Conservation (phyloP, 2,888 invertebrate genomes). For the Heteropelma amictum region DNA sequence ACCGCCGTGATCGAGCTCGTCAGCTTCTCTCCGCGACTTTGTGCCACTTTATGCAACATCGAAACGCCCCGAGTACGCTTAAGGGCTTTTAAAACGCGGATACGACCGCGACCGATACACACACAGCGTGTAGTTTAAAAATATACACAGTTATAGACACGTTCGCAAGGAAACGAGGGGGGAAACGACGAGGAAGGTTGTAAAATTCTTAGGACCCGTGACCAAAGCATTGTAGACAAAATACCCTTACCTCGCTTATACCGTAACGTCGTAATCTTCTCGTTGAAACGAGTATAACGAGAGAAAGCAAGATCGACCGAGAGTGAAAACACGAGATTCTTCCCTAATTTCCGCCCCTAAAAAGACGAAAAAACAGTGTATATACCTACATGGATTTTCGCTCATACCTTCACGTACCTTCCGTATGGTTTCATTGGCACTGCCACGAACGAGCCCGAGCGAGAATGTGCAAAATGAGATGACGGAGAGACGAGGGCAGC, state of each 20-base stretch:
- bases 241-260: constrained; percentile 59
- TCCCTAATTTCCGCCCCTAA: constrained; percentile 1
- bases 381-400: no score
- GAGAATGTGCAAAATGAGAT: constrained; percentile 1
- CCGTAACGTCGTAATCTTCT: constrained; percentile 45
- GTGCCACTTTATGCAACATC: constrained; percentile 63
- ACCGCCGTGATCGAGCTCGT: constrained; percentile 26
- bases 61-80: constrained; percentile 59
- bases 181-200: constrained; percentile 54
- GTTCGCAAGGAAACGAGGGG: neutral
- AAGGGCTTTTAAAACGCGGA: constrained; percentile 58
- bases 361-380: neutral
- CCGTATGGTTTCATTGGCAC: neutral
- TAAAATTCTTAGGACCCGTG: constrained; percentile 69
- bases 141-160: neutral
- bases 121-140: neutral
- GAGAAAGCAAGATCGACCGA: constrained; percentile 7
- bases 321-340: constrained; percentile 17
- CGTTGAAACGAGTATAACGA: constrained; percentile 47
- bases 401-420: neutral
- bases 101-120: constrained; percentile 57
- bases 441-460: constrained; percentile 16
- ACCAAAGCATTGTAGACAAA: constrained; percentile 67
- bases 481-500: neutral
- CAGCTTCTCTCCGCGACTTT: constrained; percentile 53